These are phyloP conservation scores for Dicentrarchus labrax DNA, from an alignment of 2,113 vertebrate genomes.

Conservation along the genomic window DNA sequence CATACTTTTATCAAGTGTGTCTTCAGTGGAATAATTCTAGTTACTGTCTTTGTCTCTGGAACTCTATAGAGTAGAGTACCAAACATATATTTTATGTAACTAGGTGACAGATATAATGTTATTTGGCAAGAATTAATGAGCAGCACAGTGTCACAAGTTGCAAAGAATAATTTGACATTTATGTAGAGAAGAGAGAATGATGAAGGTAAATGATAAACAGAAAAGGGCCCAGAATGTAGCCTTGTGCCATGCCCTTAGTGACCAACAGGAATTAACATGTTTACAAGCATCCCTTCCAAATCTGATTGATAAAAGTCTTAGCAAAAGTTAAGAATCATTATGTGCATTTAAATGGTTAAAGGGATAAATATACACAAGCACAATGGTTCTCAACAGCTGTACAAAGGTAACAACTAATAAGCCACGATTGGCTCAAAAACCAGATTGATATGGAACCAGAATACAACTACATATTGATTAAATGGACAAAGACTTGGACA, in stretches of 20 bases:
- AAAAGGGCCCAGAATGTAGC: neutral
- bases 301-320: neutral
- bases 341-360: neutral
- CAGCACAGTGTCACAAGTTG: neutral
- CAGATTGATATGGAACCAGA: neutral
- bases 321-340: no score
- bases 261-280: neutral
- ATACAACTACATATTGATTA: neutral
- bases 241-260: neutral
- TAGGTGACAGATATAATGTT: no score
- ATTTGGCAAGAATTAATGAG: neutral
- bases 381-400: neutral
- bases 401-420: neutral
- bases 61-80: neutral
- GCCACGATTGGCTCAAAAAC: neutral
- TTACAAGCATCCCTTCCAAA: neutral
- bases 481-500: neutral
- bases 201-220: neutral
- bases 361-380: no score
- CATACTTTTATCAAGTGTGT: neutral
- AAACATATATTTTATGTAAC: no score
- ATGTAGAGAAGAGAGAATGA: neutral
- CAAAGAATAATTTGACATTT: neutral
- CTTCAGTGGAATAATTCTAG: no score
- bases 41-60: neutral